Percentiles rank a stretch among this genome's conserved stretches.
Evolutionary conservation across 2,113 vertebrate genomes (phyloP).

Genomic region (Damaliscus lunatus): DNA sequence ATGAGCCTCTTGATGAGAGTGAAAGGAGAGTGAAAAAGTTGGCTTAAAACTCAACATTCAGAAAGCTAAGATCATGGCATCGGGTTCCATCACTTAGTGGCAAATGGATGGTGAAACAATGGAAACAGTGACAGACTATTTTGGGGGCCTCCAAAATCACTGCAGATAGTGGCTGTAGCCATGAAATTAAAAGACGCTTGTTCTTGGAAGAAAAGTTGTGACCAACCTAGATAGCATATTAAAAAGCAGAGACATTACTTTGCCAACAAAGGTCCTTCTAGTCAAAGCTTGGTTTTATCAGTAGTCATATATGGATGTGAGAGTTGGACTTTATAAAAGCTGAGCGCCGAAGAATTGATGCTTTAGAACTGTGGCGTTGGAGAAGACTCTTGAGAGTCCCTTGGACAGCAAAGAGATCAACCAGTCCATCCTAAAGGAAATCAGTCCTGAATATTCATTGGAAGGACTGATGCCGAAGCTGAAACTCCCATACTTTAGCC

Average conservation of each 20-base stretch:
- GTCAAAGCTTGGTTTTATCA: background rate
- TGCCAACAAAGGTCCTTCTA: background rate
- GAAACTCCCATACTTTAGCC: background rate
- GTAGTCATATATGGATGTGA: background rate
- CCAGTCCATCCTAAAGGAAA: background rate
- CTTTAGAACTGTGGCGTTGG: background rate
- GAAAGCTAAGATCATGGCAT: background rate
- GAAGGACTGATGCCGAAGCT: background rate
- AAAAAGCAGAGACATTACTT: background rate
- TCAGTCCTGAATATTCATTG: background rate
- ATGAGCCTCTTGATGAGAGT: background rate
- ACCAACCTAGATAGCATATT: background rate
- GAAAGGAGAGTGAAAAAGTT: background rate
- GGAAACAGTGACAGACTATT: background rate
- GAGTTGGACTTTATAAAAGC: background rate
- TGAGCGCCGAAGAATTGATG: accelerated
- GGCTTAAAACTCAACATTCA: background rate
- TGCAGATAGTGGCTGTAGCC: background rate
- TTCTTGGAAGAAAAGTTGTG: background rate
- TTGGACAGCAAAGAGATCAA: background rate
- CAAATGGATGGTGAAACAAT: background rate
- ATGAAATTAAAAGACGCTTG: background rate
- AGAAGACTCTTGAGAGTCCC: background rate
- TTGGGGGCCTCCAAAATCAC: background rate
- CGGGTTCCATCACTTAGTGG: background rate